These are phyloP conservation scores for Hormiphora californensis DNA, from an alignment of 37 sponge, comb jelly and placozoan species.

Conservation along the genomic window DNA sequence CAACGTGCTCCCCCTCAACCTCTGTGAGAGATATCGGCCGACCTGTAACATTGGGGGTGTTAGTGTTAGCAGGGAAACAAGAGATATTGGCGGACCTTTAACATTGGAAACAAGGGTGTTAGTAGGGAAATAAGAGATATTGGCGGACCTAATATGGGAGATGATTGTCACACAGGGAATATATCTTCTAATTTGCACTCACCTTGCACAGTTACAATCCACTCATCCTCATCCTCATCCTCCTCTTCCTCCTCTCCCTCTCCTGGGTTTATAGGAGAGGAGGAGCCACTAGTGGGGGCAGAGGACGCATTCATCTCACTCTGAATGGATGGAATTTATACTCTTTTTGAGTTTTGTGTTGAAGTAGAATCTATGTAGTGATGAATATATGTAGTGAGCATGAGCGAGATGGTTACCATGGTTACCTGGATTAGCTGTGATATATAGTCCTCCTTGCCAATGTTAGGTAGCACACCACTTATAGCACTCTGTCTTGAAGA, in stretches of 20 bases:
- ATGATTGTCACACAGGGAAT: no score
- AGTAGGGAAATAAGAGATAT: no score
- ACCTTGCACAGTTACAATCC: conserved; percentile 22
- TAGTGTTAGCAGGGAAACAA: no score
- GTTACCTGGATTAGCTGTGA: conserved; percentile 28
- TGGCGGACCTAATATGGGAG: no score
- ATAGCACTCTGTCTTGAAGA: neutral
- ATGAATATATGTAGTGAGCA: neutral
- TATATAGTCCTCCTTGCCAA: conserved; percentile 21
- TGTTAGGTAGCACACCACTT: no score
- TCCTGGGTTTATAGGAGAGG: no score
- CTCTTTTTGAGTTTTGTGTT: neutral
- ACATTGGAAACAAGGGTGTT: no score
- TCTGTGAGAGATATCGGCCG: neutral
- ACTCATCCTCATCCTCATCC: conserved; percentile 29
- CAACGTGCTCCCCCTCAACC: conserved; percentile 13
- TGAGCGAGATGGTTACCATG: no score
- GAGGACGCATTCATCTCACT: conserved; percentile 5
- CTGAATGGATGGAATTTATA: neutral
- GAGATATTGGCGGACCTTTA: no score
- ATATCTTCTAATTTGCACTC: no score
- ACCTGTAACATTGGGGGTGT: neutral
- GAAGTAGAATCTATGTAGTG: neutral
- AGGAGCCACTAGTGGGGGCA: conserved; percentile 28
- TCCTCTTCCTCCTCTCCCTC: conserved; percentile 2